Evolutionary conservation across 2,113 vertebrate genomes (phyloP), one percentile per base, ranked within the genome.

Genomic region (Rutilus rutilus): DNA sequence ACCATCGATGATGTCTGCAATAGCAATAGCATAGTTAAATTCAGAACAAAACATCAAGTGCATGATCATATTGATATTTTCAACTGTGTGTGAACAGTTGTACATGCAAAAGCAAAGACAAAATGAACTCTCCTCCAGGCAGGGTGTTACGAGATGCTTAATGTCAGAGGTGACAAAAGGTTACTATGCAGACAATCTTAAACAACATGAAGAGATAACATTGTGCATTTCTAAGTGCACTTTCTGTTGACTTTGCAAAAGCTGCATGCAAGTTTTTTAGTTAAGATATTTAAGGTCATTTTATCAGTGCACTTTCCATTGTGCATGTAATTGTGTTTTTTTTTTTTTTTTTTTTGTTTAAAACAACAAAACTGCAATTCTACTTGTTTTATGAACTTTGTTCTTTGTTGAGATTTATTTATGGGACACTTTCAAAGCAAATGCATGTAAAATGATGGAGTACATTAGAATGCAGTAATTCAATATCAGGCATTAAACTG

Each of bases 1-100:
- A 90, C 89, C 85, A 89, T 92, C 82, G 62, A 89, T 85, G 90
- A 83, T 92, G 86, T 91, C 87, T 90, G 87, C 89, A 83, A 86
- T 88, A 88, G 78, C 85, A 88, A 88, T 74, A 84, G 23, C 82
- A 83, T 39, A 88, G 62, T 89, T 90, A 83, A 90, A 84, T 91
- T 89, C 88, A 80, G 82, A 84, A 45, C 86, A 76, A 86, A 88
- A 85, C 14, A 27, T 50, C 65, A 33, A 62, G 69, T 62, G 19
- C n/a, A 64, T 59, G 39, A 73, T 85, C 77, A 81, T 64, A 19
- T 33, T 52, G 71, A 27, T 65, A 50, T 78, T 83, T 78, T 74
- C 36, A 81, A 57, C 19, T 85, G 62, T 62, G 75, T 74, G 69
- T 67, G 25, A 50, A 54, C 50, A 60, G 25, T 60, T 73, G 82